phyloP scores from a whole-genome alignment of 2,797 vertebrate genomes.

The Heteromormyrus szaboi region DNA sequence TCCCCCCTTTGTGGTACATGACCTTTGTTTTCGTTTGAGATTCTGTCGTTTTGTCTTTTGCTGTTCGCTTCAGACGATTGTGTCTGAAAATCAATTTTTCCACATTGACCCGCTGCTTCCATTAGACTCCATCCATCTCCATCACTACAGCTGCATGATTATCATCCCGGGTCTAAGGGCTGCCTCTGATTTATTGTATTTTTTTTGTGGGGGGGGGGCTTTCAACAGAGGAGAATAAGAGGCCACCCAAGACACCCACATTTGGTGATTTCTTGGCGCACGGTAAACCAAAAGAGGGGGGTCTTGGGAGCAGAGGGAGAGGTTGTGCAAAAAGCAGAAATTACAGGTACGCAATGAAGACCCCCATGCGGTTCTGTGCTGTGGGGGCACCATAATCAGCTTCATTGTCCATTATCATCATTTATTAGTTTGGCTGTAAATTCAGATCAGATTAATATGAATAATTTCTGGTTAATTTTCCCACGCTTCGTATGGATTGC shows the following conservation, averaged over 20 bases:
- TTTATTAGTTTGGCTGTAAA: background rate
- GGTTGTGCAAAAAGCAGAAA: slow-evolving; percentile 58
- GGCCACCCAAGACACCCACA: slow-evolving; percentile 66
- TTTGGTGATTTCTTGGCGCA: slow-evolving; percentile 77
- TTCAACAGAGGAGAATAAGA: slow-evolving; percentile 58
- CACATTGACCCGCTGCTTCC: background rate
- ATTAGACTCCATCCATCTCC: background rate
- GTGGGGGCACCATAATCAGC: background rate
- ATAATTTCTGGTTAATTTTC: background rate
- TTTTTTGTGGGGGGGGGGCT: slow-evolving; percentile 16
- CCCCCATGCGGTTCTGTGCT: background rate
- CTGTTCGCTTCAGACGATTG: slow-evolving; percentile 13
- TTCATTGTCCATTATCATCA: background rate
- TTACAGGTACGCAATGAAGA: slow-evolving; percentile 67
- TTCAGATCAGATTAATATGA: too few relatives aligned
- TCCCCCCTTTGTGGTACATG: background rate
- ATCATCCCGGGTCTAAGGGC: background rate
- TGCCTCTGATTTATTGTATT: background rate
- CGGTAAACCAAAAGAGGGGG: slow-evolving; percentile 44
- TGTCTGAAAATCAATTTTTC: slow-evolving; percentile 10
- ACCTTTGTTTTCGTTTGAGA: background rate
- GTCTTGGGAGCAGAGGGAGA: slow-evolving; percentile 52
- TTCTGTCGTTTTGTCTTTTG: background rate
- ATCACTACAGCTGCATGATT: background rate
- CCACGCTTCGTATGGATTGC: background rate